A percentile compares a stretch with the other conserved stretches of the same genome.
These are phyloP conservation scores for Mungos mungo DNA, from an alignment of 2,113 vertebrate species.

Conservation along the genomic window DNA sequence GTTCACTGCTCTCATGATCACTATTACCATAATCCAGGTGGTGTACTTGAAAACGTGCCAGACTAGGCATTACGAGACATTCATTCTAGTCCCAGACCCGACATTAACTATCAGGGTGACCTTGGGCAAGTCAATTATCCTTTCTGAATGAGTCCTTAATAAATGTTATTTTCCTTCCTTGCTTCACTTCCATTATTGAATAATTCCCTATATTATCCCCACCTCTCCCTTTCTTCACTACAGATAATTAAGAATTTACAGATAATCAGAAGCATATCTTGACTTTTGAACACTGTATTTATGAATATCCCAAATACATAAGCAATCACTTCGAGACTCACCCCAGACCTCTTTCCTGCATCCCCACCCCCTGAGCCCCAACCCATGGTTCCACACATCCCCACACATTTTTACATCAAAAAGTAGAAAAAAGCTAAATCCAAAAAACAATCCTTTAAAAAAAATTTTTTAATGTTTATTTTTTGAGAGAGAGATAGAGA, in stretches of 20 bases:
- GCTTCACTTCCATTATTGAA: neutral
- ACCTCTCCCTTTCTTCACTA: neutral
- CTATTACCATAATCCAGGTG: neutral
- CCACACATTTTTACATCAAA: neutral
- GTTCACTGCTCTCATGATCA: neutral
- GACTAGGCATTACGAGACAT: neutral
- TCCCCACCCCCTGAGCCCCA: neutral
- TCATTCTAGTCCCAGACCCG: neutral
- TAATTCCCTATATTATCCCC: neutral
- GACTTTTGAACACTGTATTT: neutral
- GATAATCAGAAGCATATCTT: neutral
- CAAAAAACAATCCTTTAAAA: neutral
- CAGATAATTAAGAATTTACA: neutral
- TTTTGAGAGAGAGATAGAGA: too few species aligned
- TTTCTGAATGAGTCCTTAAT: neutral
- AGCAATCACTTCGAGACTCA: neutral
- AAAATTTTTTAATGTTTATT: too few species aligned
- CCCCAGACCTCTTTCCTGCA: neutral
- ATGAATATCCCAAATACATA: neutral
- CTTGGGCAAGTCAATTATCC: conserved; percentile 45
- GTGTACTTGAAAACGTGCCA: neutral
- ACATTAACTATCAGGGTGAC: conserved; percentile 9
- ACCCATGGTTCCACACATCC: too few species aligned
- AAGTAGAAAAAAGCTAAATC: neutral
- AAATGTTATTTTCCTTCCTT: neutral